phyloP scores from a whole-genome alignment of 1,140 invertebrate genomes.

The Aphelenchoides besseyi region DNA sequence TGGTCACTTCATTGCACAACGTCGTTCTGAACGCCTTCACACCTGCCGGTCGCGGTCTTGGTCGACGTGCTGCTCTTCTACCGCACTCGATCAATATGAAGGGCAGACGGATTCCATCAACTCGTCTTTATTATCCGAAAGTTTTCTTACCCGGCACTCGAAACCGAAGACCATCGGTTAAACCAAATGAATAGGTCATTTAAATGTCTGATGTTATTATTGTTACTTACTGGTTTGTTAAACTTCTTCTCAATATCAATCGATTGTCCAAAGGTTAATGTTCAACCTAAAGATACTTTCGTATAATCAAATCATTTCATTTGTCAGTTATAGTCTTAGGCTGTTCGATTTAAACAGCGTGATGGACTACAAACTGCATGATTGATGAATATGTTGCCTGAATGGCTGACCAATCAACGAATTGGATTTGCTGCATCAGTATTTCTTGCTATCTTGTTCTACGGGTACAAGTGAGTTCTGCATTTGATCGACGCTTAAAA shows the following conservation, averaged over 20 bases:
- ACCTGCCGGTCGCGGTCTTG: conserved; percentile 38
- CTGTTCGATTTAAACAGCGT: not conserved
- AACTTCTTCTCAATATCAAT: too few relatives aligned
- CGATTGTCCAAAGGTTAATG: too few relatives aligned
- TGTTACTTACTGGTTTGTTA: too few relatives aligned
- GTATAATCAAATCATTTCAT: too few relatives aligned
- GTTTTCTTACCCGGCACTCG: not conserved
- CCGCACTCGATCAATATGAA: conserved; percentile 36
- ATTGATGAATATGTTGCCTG: too few relatives aligned
- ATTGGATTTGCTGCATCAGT: too few relatives aligned
- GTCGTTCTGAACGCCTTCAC: conserved; percentile 30
- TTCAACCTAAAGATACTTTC: too few relatives aligned
- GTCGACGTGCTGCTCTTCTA: conserved; percentile 31
- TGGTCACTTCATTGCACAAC: conserved; percentile 29
- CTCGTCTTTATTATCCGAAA: conserved; percentile 6
- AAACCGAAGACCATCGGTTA: too few relatives aligned
- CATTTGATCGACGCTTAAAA: not conserved
- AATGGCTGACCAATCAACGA: too few relatives aligned
- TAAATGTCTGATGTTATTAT: too few relatives aligned
- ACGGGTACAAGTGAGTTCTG: not conserved
- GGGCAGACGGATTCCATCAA: conserved; percentile 35
- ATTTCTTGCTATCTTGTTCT: not conserved
- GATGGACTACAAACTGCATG: not conserved
- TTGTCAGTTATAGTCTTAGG: too few relatives aligned
- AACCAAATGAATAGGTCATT: too few relatives aligned